Evolutionary conservation across 2,888 invertebrate genomes (phyloP).

Genomic region (Marasmarcha lunaedactyla): DNA sequence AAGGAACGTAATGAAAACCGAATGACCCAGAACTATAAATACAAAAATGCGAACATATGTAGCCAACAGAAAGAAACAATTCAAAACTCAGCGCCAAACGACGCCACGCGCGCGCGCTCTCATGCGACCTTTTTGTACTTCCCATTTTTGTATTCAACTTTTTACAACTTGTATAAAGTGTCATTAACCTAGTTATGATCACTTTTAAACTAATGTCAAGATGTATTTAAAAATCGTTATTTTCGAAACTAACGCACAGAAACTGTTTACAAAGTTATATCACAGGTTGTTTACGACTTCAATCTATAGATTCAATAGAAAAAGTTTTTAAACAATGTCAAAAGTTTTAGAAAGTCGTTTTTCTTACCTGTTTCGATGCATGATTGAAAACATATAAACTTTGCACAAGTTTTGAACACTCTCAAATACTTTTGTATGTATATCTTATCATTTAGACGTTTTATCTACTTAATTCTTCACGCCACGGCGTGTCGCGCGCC

Average conservation of each 20-base stretch:
- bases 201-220: constrained; percentile 15
- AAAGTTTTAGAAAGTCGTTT: constrained; percentile 28
- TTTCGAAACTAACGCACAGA: constrained; percentile 28
- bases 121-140: constrained; percentile 4
- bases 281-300: neutral
- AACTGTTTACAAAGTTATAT: constrained; percentile 42
- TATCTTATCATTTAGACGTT: constrained; percentile 53
- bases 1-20: no score
- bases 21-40: constrained; percentile 1
- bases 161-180: constrained; percentile 15
- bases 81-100: constrained; percentile 10
- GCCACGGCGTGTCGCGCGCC: constrained; percentile 38
- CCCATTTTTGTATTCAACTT: constrained; percentile 19
- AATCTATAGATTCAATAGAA: constrained; percentile 1
- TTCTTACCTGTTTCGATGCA: constrained; percentile 58
- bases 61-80: constrained; percentile 15
- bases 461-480: constrained; percentile 37
- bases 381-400: constrained; percentile 34
- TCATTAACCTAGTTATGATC: constrained; percentile 27
- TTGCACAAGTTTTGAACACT: constrained; percentile 22
- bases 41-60: constrained; percentile 1
- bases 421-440: constrained; percentile 37
- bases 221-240: constrained; percentile 23
- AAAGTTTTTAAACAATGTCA: constrained; percentile 4
- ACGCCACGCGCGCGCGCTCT: constrained; percentile 1